Conservation (phyloP, 1,140 invertebrate species). For the Drosophila murphyi region DNA sequence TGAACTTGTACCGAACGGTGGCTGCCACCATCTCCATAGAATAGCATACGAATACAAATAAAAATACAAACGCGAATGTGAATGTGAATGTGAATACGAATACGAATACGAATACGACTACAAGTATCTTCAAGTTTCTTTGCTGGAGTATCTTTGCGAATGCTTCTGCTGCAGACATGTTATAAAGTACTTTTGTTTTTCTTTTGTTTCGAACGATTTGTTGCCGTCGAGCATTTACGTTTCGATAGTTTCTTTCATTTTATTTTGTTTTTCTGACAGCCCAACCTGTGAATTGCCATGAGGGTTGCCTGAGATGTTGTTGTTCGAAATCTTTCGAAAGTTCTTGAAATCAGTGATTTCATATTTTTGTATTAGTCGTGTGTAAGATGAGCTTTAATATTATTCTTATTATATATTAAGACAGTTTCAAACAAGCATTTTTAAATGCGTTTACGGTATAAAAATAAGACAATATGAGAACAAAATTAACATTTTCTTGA, state of each 20-base stretch:
- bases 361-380: too few relatives aligned
- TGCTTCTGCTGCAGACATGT: slow-evolving; percentile 64
- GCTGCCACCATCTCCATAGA: slow-evolving; percentile 19
- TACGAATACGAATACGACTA: slow-evolving; percentile 19
- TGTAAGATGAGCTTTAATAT: too few relatives aligned
- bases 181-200: slow-evolving; percentile 73
- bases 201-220: slow-evolving; percentile 74
- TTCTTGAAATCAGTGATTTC: too few relatives aligned
- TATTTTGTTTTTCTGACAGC: slow-evolving; percentile 53
- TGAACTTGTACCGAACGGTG: slow-evolving; percentile 70
- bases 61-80: neutral
- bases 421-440: neutral
- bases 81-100: slow-evolving; percentile 7
- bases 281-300: slow-evolving; percentile 53
- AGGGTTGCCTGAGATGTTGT: neutral
- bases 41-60: slow-evolving; percentile 3
- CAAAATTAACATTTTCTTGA: too few relatives aligned
- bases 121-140: slow-evolving; percentile 38
- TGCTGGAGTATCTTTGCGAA: slow-evolving; percentile 56
- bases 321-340: neutral
- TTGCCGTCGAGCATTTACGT: slow-evolving; percentile 63
- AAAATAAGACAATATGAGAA: too few relatives aligned
- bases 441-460: too few relatives aligned
- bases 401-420: too few relatives aligned
- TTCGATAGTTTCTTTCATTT: slow-evolving; percentile 59